These are phyloP conservation scores for Strix uralensis DNA, from an alignment of 2,113 vertebrate species.

Conservation along the genomic window DNA sequence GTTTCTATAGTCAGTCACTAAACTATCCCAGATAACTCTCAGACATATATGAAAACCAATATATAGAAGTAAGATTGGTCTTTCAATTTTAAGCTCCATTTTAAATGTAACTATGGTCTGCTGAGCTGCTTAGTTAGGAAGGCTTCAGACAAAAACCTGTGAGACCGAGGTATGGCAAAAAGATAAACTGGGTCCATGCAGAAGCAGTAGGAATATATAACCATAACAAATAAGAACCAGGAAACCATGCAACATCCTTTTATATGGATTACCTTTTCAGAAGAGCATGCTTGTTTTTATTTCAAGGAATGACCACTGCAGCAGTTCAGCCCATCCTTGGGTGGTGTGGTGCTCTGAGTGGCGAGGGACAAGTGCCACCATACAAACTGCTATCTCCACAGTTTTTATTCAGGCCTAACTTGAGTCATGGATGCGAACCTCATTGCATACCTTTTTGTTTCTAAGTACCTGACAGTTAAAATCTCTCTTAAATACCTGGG, in stretches of 20 bases:
- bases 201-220: background rate
- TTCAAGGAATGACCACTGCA: background rate
- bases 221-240: background rate
- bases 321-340: background rate
- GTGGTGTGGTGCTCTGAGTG: background rate
- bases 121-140: background rate
- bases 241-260: background rate
- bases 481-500: background rate
- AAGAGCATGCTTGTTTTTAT: background rate
- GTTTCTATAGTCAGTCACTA: background rate
- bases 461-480: background rate
- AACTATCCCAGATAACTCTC: background rate
- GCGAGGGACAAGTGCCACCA: fast-evolving
- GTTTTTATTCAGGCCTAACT: background rate
- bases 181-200: background rate
- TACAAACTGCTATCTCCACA: fast-evolving
- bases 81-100: background rate
- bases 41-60: background rate
- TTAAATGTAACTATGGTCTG: background rate
- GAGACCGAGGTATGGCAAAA: background rate
- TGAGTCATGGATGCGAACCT: background rate
- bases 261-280: background rate
- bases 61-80: background rate
- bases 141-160: background rate
- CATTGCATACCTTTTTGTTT: background rate